These are phyloP conservation scores for Erpobdella octoculata DNA, from an alignment of 2,888 invertebrate genomes.

Conservation along the genomic window DNA sequence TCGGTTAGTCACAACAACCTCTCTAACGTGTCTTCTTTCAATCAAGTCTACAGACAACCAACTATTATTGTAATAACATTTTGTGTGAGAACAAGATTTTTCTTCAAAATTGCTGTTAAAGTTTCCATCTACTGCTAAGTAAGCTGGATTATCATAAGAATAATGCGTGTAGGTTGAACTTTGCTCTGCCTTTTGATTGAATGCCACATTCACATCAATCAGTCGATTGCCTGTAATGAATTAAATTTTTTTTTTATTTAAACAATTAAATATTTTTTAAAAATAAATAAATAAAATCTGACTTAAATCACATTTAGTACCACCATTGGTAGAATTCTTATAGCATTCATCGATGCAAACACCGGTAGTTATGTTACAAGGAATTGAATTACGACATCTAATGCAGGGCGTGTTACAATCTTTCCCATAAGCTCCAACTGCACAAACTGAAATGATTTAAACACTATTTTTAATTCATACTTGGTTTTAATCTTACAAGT, in stretches of 20 bases:
- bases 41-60: not conserved
- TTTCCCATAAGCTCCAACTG: not conserved
- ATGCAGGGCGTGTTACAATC: not conserved
- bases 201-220: not conserved
- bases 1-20: not conserved
- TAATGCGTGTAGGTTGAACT: not conserved
- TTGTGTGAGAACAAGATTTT: not conserved
- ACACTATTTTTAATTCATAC: not conserved
- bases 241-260: no score
- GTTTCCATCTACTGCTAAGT: not conserved
- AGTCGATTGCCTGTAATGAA: no score
- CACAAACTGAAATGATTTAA: not conserved
- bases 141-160: not conserved
- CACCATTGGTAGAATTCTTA: not conserved
- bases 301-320: not conserved
- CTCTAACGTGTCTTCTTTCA: not conserved
- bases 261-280: not conserved
- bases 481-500: no score
- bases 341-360: not conserved
- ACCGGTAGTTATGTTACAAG: not conserved
- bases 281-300: not conserved
- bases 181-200: not conserved
- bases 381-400: not conserved
- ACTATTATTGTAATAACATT: not conserved
- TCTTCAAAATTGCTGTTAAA: not conserved